Base-by-base conservation (phyloP, 2,888 invertebrate species). In the Drosophila mayaguana region DNA sequence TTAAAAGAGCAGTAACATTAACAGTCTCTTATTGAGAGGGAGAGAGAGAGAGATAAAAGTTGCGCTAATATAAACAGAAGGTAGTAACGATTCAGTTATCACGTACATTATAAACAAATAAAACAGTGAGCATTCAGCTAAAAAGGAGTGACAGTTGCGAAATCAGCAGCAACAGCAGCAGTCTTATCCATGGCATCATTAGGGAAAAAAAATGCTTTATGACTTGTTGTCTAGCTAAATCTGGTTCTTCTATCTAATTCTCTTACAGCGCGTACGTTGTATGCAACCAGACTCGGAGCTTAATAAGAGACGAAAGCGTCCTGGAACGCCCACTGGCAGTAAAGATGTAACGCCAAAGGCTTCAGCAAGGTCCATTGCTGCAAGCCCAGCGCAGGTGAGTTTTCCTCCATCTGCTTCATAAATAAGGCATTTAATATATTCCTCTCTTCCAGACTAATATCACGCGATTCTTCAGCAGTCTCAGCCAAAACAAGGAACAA, bases 251-350 rank as follows among this genome's bases (percentile, higher is more conserved):
- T 38, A 36, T 40, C 32, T 57, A 42, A 36, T 32, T 25, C 34
- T 67, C 48, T 63, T 50, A 2, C 67, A 93, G 93, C 92, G 92
- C 38, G 86, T 91, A 53, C 93, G 92, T 74, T 91, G 87, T 57
- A 91, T 92, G 88, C 92, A 92, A 78, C 91, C 92, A 11, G 91
- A 91, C 57, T 90, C 91, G 1, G 92, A 93, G 63, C 83, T 87
- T 53, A 88, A 85, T 57, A 91, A 84, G 54, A 81, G 89, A 62
- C 87, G 85, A 12, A 80, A 78, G 53, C 89, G 87, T 7, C 63
- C 67, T 48, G 79, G 62, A 38, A 81, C 91, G n/a, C 82, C 82
- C 46, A 87, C 79, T 63, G 45, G 45, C 12, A 28, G 57, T 0
- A 83, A 59, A 56, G 76, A 81, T 14, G 59, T 45, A 54, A 36